phyloP scores from a whole-genome alignment of 2,113 vertebrate species.

The Eulemur macaco region DNA sequence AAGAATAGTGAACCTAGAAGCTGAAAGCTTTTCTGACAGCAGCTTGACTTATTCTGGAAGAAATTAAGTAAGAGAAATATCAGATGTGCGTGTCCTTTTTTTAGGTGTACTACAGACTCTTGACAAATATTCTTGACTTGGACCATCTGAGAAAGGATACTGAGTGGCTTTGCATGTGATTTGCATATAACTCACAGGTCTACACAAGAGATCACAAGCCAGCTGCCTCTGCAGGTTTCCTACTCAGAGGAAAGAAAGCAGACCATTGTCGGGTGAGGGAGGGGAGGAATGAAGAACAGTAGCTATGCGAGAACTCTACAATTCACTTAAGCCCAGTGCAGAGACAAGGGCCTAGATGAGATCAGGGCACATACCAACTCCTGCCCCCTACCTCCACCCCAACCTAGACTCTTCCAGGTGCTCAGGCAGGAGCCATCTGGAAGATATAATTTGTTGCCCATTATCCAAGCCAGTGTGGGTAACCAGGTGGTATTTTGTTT shows the following conservation, averaged over 20 bases:
- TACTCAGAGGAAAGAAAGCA: slow-evolving; percentile 62
- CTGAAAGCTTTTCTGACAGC: slow-evolving; percentile 38
- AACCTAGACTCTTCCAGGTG: not conserved
- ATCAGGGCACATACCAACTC: no score
- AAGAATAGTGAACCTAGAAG: slow-evolving; percentile 29
- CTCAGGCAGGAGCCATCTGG: not conserved
- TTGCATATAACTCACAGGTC: slow-evolving; percentile 41
- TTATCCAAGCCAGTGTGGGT: not conserved
- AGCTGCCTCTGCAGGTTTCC: slow-evolving; percentile 67
- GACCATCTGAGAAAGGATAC: slow-evolving; percentile 8
- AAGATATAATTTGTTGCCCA: not conserved
- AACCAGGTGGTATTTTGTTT: not conserved
- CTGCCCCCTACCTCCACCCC: not conserved
- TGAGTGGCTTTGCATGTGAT: slow-evolving; percentile 3
- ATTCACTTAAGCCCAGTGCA: not conserved
- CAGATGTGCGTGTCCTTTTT: not conserved
- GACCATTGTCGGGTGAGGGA: slow-evolving; percentile 49
- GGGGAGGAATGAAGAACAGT: slow-evolving; percentile 48
- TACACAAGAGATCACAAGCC: slow-evolving; percentile 45
- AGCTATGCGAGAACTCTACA: not conserved
- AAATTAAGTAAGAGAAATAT: not conserved
- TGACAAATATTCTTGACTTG: slow-evolving; percentile 8
- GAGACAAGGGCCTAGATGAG: not conserved
- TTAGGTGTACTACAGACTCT: not conserved
- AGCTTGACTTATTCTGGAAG: slow-evolving; percentile 7